Evolutionary conservation across 2,888 invertebrate species (phyloP), one percentile per base, ranked within the genome.

Genomic region (Agelastica alni): DNA sequence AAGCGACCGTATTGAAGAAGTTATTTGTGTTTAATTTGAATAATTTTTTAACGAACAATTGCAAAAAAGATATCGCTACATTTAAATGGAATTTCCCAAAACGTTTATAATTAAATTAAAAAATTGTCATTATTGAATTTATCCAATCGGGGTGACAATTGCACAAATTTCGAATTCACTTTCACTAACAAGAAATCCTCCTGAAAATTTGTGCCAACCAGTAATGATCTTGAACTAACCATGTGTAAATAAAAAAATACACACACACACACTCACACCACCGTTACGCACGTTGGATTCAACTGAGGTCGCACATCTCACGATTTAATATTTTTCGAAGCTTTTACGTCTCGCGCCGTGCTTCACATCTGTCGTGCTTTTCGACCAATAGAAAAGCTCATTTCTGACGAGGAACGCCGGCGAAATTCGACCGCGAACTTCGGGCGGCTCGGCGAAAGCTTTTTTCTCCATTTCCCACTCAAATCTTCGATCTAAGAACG

Each of bases 231-330:
- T 46, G 63, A 70, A 76, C 76, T 75, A 70, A 76, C 75, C 76
- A 75, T 75, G 75, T 74, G 73, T 71, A 76, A 74, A 72, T 70
- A 71, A 72, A 74, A 73, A 72, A 74, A 68, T 67, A 13, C 68
- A 18, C 20, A 12, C 68, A 67, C 70, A 67, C 73, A 73, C 75
- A 70, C 74, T 72, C 74, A 62, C 64, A 63, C 59, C 59, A 74
- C 73, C 71, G 73, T 68, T 75, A 76, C 75, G 73, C 75, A 75
- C 74, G 70, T 70, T 71, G 73, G 69, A 70, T 72, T 73, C 75
- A 73, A 76, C 76, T 76, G 75, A 73, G 71, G 68, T 44, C 52
- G 58, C 53, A 32, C 37, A 53, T 62, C 70, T 71, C 73, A 73
- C 36, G 22, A 30, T 17, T 14, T 20, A 36, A 51, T 74, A 71